Conservation (phyloP, 1,140 invertebrate species). For the Thrips palmi region DNA sequence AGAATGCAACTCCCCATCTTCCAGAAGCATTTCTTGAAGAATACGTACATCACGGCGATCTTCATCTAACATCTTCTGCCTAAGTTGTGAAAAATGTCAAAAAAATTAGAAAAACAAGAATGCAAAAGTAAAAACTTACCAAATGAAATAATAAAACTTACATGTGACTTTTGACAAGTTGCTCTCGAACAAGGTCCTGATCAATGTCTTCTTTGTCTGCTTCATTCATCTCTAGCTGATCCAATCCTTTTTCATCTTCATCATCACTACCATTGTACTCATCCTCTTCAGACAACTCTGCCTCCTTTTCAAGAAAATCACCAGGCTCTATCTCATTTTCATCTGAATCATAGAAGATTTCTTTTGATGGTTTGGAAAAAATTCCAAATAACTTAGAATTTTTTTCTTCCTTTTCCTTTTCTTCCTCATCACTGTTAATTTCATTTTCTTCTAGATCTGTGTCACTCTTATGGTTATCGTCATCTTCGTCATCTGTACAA, state of each 20-base stretch:
- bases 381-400: background rate
- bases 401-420: background rate
- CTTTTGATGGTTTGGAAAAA: background rate
- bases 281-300: slow-evolving; percentile 69
- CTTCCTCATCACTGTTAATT: slow-evolving; percentile 9
- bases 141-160: slow-evolving; percentile 20
- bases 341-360: slow-evolving; percentile 42
- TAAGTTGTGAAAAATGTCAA: slow-evolving; percentile 20
- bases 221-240: slow-evolving; percentile 52
- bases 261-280: slow-evolving; percentile 57
- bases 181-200: slow-evolving; percentile 36
- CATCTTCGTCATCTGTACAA: slow-evolving; percentile 16
- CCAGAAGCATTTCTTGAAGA: slow-evolving; percentile 62
- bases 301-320: slow-evolving; percentile 69
- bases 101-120: slow-evolving; percentile 10
- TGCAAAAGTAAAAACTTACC: background rate
- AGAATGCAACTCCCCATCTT: slow-evolving; percentile 67
- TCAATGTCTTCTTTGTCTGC: slow-evolving; percentile 61
- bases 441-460: slow-evolving; percentile 22
- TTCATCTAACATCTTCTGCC: slow-evolving; percentile 56
- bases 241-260: slow-evolving; percentile 53
- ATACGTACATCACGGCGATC: slow-evolving; percentile 59
- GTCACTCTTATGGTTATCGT: slow-evolving; percentile 13
- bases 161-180: slow-evolving; percentile 52
- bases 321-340: slow-evolving; percentile 47